Evolutionary conservation across 2,113 vertebrate genomes (phyloP).

Genomic region (Rhinogobius similis): DNA sequence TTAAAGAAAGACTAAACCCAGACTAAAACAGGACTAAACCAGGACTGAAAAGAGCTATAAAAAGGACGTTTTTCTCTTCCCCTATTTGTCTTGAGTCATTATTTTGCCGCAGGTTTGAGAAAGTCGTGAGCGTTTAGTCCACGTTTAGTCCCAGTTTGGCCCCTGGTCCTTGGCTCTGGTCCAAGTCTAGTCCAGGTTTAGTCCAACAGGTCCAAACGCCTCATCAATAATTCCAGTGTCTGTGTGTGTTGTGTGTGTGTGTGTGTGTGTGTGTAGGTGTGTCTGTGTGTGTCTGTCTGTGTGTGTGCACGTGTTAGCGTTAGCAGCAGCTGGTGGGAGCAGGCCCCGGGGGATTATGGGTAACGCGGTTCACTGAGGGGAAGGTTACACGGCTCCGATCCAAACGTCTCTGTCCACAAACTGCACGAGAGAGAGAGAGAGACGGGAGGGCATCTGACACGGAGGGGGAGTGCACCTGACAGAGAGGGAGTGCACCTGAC

Average conservation of each 20-base stretch:
- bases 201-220: neutral
- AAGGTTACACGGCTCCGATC: slow-evolving; percentile 63
- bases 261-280: too few species aligned
- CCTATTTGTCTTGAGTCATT: too few species aligned
- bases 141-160: slow-evolving; percentile 9
- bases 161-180: neutral
- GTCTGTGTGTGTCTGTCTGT: neutral
- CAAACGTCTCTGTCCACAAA: slow-evolving; percentile 1
- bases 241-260: too few species aligned
- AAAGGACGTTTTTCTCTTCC: too few species aligned
- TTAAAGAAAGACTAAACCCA: too few species aligned
- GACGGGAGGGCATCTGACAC: too few species aligned
- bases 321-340: slow-evolving; percentile 60
- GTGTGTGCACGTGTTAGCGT: slow-evolving; percentile 6
- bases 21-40: too few species aligned
- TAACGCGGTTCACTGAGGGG: slow-evolving; percentile 35
- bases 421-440: neutral
- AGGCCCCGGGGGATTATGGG: slow-evolving; percentile 62
- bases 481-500: too few species aligned
- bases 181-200: neutral
- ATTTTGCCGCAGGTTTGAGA: too few species aligned
- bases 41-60: too few species aligned
- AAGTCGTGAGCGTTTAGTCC: too few species aligned
- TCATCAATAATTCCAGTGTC: neutral
- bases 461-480: too few species aligned